These are phyloP conservation scores for Meta bourneti DNA, from an alignment of 2,888 invertebrate genomes.

Conservation along the genomic window DNA sequence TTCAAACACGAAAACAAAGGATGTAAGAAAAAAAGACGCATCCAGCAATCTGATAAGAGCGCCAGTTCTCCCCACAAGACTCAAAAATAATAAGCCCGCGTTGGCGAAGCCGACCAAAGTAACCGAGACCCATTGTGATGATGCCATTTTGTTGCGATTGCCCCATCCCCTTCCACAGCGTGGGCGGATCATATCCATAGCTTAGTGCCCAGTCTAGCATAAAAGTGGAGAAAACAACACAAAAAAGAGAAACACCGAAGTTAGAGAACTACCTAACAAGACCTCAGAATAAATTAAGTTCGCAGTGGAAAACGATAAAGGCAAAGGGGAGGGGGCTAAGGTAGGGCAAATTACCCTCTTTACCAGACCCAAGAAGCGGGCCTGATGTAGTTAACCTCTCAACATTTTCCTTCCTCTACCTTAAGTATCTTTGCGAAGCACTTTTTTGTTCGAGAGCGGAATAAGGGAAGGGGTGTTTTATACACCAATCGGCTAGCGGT, in stretches of 20 bases:
- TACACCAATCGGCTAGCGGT: constrained; percentile 27
- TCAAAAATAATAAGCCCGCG: background rate
- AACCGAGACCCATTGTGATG: constrained; percentile 12
- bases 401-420: constrained; percentile 41
- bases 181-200: constrained; percentile 21
- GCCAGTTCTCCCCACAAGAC: background rate
- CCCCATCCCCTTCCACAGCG: constrained; percentile 13
- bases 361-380: constrained; percentile 47
- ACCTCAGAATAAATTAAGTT: constrained; percentile 53
- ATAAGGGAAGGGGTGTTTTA: constrained; percentile 27
- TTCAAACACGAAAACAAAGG: no score
- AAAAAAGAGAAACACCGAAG: constrained; percentile 12
- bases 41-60: background rate
- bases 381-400: constrained; percentile 65
- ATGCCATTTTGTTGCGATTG: constrained; percentile 33
- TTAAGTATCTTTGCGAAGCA: constrained; percentile 71
- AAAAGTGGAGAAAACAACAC: constrained; percentile 35
- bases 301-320: constrained; percentile 62
- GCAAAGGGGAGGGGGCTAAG: constrained; percentile 6
- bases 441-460: constrained; percentile 62
- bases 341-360: constrained; percentile 50
- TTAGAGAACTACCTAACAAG: constrained; percentile 41
- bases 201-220: constrained; percentile 51
- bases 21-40: background rate
- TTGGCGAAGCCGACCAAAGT: background rate